These are phyloP conservation scores for Coronaproctus castanopsis DNA, from an alignment of 2,888 invertebrate species.

Conservation along the genomic window DNA sequence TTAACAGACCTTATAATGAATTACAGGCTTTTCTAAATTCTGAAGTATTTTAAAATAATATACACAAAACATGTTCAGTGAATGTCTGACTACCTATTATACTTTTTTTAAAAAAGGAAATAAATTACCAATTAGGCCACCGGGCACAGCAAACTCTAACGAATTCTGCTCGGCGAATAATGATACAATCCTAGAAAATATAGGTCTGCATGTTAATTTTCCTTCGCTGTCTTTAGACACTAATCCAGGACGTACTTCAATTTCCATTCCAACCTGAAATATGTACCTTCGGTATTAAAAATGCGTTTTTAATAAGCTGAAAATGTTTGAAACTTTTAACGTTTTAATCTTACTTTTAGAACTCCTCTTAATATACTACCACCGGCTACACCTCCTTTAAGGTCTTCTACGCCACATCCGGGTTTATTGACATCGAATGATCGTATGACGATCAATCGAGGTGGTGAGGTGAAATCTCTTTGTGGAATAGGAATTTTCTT, in stretches of 20 bases:
- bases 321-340: neutral
- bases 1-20: too few species aligned
- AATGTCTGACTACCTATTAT: too few species aligned
- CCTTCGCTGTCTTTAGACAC: conserved; percentile 94
- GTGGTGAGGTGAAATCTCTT: conserved; percentile 84
- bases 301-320: neutral
- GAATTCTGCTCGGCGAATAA: conserved; percentile 96
- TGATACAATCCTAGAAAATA: conserved; percentile 90
- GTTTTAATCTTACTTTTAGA: conserved; percentile 36
- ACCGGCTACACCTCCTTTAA: conserved; percentile 97
- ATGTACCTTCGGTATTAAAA: neutral
- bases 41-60: too few species aligned
- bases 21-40: too few species aligned
- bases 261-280: conserved; percentile 78
- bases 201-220: conserved; percentile 84
- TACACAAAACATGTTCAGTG: too few species aligned
- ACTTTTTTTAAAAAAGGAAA: neutral
- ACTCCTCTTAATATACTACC: conserved; percentile 94
- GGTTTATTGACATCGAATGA: conserved; percentile 99
- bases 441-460: conserved; percentile 82
- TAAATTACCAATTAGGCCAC: conserved; percentile 72
- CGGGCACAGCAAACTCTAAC: conserved; percentile 94
- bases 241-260: conserved; percentile 92
- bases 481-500: conserved; percentile 95
- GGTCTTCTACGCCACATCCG: conserved; percentile 92